Evolutionary conservation across 2,797 vertebrate species (phyloP), one percentile per base, ranked within the genome.

Genomic region (Merluccius polli): DNA sequence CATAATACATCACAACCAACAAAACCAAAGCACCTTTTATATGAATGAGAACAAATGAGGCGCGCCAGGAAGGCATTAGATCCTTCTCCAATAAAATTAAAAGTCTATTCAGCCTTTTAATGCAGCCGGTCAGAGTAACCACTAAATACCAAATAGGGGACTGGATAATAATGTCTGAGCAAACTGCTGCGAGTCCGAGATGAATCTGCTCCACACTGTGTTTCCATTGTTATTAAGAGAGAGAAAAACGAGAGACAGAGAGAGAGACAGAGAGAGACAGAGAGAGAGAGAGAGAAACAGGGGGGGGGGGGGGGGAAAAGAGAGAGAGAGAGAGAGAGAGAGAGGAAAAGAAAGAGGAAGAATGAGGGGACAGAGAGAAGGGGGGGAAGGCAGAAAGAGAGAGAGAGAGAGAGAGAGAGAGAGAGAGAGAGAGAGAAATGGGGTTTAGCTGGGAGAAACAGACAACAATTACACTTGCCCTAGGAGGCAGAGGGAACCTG

Each of bases 381-480:
- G 31, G 21, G 12, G 35, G 36, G 70, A 24, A 12, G 36, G 33
- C 24, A 9, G 33, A 70, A 12, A 38, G 69, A 59, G 75, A 63
- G 72, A 73, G 73, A 81, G 27, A 29, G 63, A 75, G 48, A 29
- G 77, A 78, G n/a, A 9, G 79, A 79, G 85, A 76, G 29, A 77
- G 79, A 74, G 41, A 73, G 77, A 76, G 71, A 75, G 67, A 79
- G 74, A 83, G 75, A 73, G 75, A 83, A 6, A 76, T 71, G 81
- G 86, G 92, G 88, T 91, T 90, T 86, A 84, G 87, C 83, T 90
- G 86, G 79, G 88, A 92, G 89, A 91, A 89, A 91, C 85, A 92
- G 89, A 93, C 91, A 93, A 93, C 92, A 93, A 94, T 94, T 94
- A 93, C 91, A 93, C 90, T 93, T 93, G 93, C 93, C 94, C 94